Conservation (phyloP, 2,113 vertebrate species). For the Gadus macrocephalus region DNA sequence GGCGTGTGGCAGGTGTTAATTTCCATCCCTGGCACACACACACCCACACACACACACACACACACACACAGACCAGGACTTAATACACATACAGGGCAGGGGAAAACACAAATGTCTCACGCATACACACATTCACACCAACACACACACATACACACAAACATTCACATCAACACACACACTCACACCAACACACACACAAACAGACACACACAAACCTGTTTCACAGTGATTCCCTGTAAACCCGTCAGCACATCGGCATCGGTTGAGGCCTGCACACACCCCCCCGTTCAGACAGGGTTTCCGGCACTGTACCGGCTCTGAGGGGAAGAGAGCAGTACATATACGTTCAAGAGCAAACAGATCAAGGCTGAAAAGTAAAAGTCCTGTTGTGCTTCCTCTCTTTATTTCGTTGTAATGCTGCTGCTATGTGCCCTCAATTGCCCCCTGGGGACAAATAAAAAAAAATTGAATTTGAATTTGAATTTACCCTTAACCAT, state of each 20-base stretch:
- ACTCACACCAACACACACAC: conserved; percentile 50
- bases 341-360: not conserved
- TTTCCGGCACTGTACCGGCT: conserved; percentile 66
- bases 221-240: conserved; percentile 69
- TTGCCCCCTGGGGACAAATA: no score
- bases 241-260: conserved; percentile 68
- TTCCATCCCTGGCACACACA: no score
- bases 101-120: not conserved
- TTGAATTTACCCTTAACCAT: no score
- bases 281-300: conserved; percentile 65
- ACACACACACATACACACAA: conserved; percentile 49
- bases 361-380: not conserved
- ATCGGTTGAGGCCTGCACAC: conserved; percentile 74
- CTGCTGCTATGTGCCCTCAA: no score
- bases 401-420: no score
- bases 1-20: no score
- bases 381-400: not conserved
- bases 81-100: conserved; percentile 8
- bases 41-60: conserved; percentile 43
- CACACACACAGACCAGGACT: conserved; percentile 50
- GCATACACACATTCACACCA: conserved; percentile 43
- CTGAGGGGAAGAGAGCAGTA: conserved; percentile 40
- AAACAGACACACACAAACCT: conserved; percentile 48
- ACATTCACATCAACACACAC: not conserved
- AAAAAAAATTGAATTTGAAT: no score